A percentile compares a stretch with the other conserved stretches of the same genome.
These are phyloP conservation scores for Colinus virginianus DNA, from an alignment of 2,113 vertebrate genomes.

Conservation along the genomic window DNA sequence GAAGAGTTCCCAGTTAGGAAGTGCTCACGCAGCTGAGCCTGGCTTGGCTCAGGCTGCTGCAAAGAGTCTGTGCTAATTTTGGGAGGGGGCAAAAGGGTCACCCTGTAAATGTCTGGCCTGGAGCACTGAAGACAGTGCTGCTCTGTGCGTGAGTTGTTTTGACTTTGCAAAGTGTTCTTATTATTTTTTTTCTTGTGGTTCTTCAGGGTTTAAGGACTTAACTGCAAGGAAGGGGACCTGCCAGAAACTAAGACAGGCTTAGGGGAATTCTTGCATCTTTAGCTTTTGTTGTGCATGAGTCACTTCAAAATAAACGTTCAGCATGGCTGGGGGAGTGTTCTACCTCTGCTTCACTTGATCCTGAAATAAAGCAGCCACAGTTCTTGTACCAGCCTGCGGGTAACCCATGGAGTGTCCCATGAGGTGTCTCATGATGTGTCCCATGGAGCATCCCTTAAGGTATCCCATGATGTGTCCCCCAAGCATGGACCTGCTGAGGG, in stretches of 20 bases:
- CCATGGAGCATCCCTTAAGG: background rate
- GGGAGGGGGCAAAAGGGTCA: constrained; percentile 45
- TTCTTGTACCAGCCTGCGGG: background rate
- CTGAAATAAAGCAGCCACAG: background rate
- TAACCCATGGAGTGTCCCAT: background rate
- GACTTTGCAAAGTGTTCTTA: background rate
- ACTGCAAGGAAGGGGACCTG: background rate
- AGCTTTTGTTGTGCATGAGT: background rate
- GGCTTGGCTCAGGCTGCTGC: constrained; percentile 8
- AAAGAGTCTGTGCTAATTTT: constrained; percentile 51
- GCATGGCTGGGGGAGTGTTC: background rate
- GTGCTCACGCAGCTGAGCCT: constrained; percentile 48
- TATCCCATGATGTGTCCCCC: background rate
- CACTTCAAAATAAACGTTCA: background rate
- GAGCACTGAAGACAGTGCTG: constrained; percentile 26
- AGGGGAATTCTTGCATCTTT: background rate
- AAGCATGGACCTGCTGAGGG: background rate
- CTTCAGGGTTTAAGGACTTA: constrained; percentile 26
- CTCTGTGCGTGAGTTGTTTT: constrained; percentile 20
- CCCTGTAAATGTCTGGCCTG: constrained; percentile 31
- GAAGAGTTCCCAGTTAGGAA: constrained; percentile 52
- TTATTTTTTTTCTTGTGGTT: background rate
- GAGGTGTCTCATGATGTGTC: background rate
- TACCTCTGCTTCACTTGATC: background rate
- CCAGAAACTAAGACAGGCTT: background rate